Conservation (phyloP, 2,113 vertebrate genomes). For the Pachyramphus minor region DNA sequence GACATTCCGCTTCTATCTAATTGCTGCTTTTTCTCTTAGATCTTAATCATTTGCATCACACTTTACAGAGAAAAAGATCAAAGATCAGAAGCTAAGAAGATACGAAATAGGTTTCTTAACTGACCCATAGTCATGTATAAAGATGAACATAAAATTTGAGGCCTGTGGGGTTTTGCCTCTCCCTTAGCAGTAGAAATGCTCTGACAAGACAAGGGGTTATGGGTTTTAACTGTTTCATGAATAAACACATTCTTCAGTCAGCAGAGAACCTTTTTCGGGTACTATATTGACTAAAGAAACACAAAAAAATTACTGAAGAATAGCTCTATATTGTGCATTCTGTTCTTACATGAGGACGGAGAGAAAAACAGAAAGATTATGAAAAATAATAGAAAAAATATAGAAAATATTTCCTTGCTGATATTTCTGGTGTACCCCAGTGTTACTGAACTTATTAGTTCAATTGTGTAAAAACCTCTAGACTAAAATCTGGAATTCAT, state of each 20-base stretch:
- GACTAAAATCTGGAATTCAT: neutral
- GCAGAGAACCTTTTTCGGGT: neutral
- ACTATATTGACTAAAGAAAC: neutral
- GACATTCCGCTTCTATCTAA: slow-evolving; percentile 10
- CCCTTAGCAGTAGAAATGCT: neutral
- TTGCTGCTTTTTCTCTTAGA: slow-evolving; percentile 31
- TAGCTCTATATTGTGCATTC: neutral
- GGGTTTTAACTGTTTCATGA: neutral
- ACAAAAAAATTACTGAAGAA: neutral
- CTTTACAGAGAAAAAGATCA: slow-evolving; percentile 12
- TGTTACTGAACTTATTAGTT: neutral
- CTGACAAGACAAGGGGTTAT: neutral
- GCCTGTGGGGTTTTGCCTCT: neutral
- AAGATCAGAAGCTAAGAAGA: slow-evolving; percentile 6
- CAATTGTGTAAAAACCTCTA: neutral
- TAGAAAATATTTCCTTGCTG: fast-evolving
- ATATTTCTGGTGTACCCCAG: neutral
- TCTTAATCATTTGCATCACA: slow-evolving; percentile 38
- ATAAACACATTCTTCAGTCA: neutral
- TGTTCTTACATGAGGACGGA: neutral
- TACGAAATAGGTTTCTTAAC: neutral
- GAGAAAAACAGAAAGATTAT: neutral
- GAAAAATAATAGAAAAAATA: neutral
- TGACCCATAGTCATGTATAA: neutral
- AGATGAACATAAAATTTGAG: neutral